Evolutionary conservation across 2,888 invertebrate genomes (phyloP), one percentile per base, ranked within the genome.

Genomic region (Tolmerus cingulatus): DNA sequence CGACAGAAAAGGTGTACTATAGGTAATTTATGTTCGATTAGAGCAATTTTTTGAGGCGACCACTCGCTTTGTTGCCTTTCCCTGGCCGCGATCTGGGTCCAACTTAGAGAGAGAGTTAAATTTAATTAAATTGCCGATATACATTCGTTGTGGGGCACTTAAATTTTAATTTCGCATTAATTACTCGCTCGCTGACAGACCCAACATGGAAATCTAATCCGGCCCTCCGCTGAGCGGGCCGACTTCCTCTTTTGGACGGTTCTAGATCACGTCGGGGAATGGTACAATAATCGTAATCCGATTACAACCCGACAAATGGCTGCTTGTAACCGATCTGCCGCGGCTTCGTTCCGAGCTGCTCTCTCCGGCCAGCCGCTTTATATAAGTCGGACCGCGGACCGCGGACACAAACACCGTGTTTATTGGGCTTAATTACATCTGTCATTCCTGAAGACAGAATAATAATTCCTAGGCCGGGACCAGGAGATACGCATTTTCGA

Each of bases 91-190:
- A 51, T n/a, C n/a, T 51, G 7, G 51, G n/a, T 5, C 79, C 19
- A 19, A 19, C 27, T 4, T 14, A 46, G 79, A 51, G 27, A 51
- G 27, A 55, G 81, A 55, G 81, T 51, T 81, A 46, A 84, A 85
- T 74, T 55, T 66, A 85, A 74, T 85, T 85, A 85, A 55, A 82
- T 82, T 82, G 37, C 82, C 82, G 66, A 82, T 82, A 57, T 82
- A 57, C 57, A 55, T 66, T 66, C 34, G 34, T 82, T 82, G 82
- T 51, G 82, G 82, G 37, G 85, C 43, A 85, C 19, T 74, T 85
- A 43, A 74, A 74, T 74, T 85, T 85, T 85, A 85, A 85, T 85
- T 85, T 85, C 85, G 74, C 85, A 85, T 85, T 85, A 85, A 85
- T 74, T 74, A 85, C 74, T 46, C 85, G 74, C 8, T 74, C 5